Conservation (phyloP, 2,888 invertebrate species). For the Mythimna lalbum region DNA sequence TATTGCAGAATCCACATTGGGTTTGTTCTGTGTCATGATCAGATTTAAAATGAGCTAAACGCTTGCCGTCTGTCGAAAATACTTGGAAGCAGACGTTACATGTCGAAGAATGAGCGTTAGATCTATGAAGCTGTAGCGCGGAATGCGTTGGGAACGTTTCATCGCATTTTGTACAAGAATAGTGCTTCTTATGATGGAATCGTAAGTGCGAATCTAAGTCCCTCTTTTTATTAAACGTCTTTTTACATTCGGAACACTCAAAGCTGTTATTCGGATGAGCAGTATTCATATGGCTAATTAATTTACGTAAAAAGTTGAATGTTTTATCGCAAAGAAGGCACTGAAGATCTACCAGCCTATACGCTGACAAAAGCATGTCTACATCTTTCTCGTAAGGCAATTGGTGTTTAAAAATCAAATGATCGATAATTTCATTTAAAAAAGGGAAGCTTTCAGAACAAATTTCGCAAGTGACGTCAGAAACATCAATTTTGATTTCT, state of each 20-base stretch:
- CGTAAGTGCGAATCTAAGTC: constrained; percentile 77
- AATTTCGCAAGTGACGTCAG: constrained; percentile 76
- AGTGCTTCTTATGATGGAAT: constrained; percentile 73
- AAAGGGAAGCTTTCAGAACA: constrained; percentile 67
- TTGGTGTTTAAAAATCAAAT: constrained; percentile 77
- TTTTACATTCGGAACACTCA: constrained; percentile 74
- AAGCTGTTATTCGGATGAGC: constrained; percentile 74
- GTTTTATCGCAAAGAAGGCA: constrained; percentile 77
- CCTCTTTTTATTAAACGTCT: constrained; percentile 77
- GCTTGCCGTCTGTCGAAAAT: constrained; percentile 74
- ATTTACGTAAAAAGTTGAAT: constrained; percentile 73
- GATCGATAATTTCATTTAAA: constrained; percentile 61
- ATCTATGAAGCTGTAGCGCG: constrained; percentile 75
- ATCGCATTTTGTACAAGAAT: constrained; percentile 76
- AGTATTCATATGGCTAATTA: constrained; percentile 79
- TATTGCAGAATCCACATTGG: constrained; percentile 79
- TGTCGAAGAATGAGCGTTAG: constrained; percentile 74
- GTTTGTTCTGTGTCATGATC: constrained; percentile 72
- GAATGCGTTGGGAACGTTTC: constrained; percentile 69
- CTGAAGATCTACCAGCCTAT: constrained; percentile 77
- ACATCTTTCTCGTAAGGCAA: constrained; percentile 73
- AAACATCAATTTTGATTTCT: constrained; percentile 84
- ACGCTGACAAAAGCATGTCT: constrained; percentile 71
- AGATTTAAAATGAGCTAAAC: constrained; percentile 78
- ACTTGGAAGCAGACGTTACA: constrained; percentile 81